These are phyloP conservation scores for Spea hammondii DNA, from an alignment of 2,797 vertebrate genomes.

Conservation along the genomic window DNA sequence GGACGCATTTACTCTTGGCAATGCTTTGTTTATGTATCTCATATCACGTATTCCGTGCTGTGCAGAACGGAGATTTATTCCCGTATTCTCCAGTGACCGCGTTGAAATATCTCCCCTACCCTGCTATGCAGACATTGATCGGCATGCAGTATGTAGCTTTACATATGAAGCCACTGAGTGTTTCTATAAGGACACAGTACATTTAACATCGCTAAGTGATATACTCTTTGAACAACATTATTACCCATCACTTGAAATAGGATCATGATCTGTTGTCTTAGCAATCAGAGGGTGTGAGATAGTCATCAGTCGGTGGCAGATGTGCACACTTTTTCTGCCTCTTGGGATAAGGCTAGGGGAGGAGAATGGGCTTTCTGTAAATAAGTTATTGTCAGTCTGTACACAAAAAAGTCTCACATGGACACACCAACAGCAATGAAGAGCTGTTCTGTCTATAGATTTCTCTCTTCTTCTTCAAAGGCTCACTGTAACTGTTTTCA, in stretches of 20 bases:
- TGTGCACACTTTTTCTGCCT: slow-evolving; percentile 42
- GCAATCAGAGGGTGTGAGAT: slow-evolving; percentile 48
- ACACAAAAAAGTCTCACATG: slow-evolving; percentile 54
- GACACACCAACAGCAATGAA: slow-evolving; percentile 50
- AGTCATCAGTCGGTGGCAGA: slow-evolving; percentile 48
- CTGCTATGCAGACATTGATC: slow-evolving; percentile 17
- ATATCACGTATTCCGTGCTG: neutral
- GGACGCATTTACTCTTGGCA: no score
- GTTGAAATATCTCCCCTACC: neutral
- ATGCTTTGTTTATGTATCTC: neutral
- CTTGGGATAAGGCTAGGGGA: slow-evolving; percentile 19
- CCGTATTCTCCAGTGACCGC: neutral
- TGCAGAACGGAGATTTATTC: no score
- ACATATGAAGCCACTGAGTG: neutral
- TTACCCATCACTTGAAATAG: slow-evolving; percentile 46
- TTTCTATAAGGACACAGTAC: slow-evolving; percentile 26
- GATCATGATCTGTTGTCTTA: slow-evolving; percentile 49
- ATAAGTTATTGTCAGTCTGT: slow-evolving; percentile 50
- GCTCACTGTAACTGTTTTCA: slow-evolving; percentile 50
- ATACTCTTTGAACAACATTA: slow-evolving; percentile 18
- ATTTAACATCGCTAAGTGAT: slow-evolving; percentile 40
- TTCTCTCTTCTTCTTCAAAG: slow-evolving; percentile 41
- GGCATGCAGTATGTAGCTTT: slow-evolving; percentile 29
- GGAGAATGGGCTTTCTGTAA: slow-evolving; percentile 41
- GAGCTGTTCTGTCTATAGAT: slow-evolving; percentile 46